These are phyloP conservation scores for Metallyticus violacea DNA, from an alignment of 2,888 invertebrate species.

Conservation along the genomic window DNA sequence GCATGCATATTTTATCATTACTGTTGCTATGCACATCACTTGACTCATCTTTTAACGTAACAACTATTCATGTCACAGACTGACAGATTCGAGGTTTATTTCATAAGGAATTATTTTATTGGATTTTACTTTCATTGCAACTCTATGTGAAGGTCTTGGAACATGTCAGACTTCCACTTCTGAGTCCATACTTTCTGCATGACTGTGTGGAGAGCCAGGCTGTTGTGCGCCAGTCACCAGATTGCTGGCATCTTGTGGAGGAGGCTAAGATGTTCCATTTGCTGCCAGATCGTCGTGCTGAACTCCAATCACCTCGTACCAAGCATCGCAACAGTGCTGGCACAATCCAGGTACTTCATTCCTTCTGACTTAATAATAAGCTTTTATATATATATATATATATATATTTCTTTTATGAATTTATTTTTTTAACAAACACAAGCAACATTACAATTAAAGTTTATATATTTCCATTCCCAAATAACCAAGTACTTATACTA, in stretches of 20 bases:
- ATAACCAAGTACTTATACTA: too few relatives aligned
- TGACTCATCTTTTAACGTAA: too few relatives aligned
- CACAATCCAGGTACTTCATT: constrained; percentile 34
- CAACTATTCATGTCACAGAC: too few relatives aligned
- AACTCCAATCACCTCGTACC: constrained; percentile 45
- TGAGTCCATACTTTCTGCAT: constrained; percentile 50
- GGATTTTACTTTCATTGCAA: background rate
- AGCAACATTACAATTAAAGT: too few relatives aligned
- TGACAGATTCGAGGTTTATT: too few relatives aligned
- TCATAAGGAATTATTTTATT: too few relatives aligned
- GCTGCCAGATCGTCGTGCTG: constrained; percentile 47
- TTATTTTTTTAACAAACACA: too few relatives aligned
- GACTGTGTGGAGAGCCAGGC: constrained; percentile 47
- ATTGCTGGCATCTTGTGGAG: constrained; percentile 46
- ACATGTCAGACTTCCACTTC: constrained; percentile 48
- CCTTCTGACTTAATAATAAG: background rate
- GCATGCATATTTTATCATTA: too few relatives aligned
- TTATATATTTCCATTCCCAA: too few relatives aligned
- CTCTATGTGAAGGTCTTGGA: constrained; percentile 43
- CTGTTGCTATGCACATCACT: too few relatives aligned
- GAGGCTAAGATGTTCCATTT: constrained; percentile 50
- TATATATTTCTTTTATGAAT: too few relatives aligned
- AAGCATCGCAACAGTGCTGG: constrained; percentile 46
- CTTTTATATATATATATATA: too few relatives aligned
- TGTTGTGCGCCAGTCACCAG: constrained; percentile 43